Base-by-base conservation (phyloP, 1,140 invertebrate species). In the Cydia splendana region DNA sequence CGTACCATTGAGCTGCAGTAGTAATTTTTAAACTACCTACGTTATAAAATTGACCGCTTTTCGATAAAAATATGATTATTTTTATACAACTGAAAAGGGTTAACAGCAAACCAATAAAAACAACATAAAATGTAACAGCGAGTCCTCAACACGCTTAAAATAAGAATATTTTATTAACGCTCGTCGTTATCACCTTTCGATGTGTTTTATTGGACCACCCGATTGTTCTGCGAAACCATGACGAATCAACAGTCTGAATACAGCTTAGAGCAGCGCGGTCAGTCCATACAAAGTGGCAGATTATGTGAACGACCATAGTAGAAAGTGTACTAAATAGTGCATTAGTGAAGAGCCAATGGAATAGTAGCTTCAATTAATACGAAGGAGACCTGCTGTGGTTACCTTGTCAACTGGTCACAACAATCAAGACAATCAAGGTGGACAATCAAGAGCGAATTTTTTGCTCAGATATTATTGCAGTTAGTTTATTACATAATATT, bases 141-240 rank as follows among this genome's bases (percentile, higher is more conserved):
- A 71, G 67, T 38, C 13, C 67, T 38, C 67, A 71, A 71, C 30
- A 13, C 34, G 67, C 15, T 71, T 24, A 71, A 71, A 71, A 71
- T 71, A 38, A 69, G 30, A 15, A 69, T 69, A 38, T 71, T 71
- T 71, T 71, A 71, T 71, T 38, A 38, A 71, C 67, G n/a, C 30
- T 15, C 67, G n/a, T 42, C 34, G 67, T 71, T 71, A 71, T 71
- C 67, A 38, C 20, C 30, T 71, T 13, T 71, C 57, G 57, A 62
- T 71, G n/a, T 38, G 10, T 71, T 71, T 71, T 71, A 77, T 75
- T 77, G 51, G 81, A 80, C 82, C 82, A 85, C 84, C 82, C 75
- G 79, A 65, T 51, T 76, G 45, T 85, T 87, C 85, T 78, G 53
- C 80, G 83, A 84, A 71, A 85, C 38, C 67, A 42, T 85, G 83